A percentile compares a stretch with the other conserved stretches of the same genome.
Evolutionary conservation across 2,797 vertebrate genomes (phyloP).

Genomic region (Aratinga solstitialis): DNA sequence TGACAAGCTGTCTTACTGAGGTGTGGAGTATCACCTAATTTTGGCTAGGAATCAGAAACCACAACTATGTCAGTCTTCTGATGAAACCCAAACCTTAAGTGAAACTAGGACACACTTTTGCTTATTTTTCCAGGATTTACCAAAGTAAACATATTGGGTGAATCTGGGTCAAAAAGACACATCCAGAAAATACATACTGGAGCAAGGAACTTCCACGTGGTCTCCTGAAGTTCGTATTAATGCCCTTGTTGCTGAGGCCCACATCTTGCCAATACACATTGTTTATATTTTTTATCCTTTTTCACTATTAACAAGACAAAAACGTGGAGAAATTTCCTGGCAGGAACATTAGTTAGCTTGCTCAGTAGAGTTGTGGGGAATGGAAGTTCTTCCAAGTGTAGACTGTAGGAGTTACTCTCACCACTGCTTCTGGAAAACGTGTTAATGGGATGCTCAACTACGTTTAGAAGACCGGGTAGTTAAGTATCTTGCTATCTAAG

Average conservation of each 20-base stretch:
- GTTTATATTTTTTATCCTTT: neutral
- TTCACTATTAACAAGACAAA: neutral
- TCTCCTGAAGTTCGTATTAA: neutral
- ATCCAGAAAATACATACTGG: neutral
- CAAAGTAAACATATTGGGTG: neutral
- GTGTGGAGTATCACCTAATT: neutral
- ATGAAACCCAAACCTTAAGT: neutral
- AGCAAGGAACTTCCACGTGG: neutral
- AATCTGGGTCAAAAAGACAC: neutral
- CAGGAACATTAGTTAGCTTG: neutral
- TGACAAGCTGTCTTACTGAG: neutral
- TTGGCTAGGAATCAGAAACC: neutral
- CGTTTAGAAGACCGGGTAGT: neutral
- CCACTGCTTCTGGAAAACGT: neutral
- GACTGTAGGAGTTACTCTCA: neutral
- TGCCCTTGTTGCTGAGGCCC: neutral
- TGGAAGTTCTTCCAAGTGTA: neutral
- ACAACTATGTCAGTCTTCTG: neutral
- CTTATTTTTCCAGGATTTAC: neutral
- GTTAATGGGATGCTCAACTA: neutral
- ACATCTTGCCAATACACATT: neutral
- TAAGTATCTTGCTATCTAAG: neutral
- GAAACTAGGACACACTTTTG: neutral
- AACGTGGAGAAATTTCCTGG: neutral
- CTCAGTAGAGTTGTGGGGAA: neutral